phyloP scores from a whole-genome alignment of 2,113 vertebrate species.

The Pipra filicauda region DNA sequence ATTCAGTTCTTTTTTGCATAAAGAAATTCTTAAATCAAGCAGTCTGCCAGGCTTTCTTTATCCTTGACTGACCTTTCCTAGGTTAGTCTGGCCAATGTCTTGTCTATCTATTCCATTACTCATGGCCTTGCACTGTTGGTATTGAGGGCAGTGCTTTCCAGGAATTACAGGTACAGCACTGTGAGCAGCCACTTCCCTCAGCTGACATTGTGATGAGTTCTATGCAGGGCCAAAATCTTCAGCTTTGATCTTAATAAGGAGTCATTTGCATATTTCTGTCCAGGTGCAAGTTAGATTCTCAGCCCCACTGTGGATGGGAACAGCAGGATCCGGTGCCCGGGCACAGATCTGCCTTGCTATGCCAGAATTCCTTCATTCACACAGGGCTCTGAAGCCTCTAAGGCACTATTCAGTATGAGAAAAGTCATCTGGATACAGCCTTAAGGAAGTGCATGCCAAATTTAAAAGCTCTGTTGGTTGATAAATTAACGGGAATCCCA shows the following conservation, averaged over 20 bases:
- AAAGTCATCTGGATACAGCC: background rate
- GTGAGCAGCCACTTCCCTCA: background rate
- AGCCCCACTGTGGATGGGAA: background rate
- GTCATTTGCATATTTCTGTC: background rate
- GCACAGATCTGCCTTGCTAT: background rate
- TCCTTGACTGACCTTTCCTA: background rate
- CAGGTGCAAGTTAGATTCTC: background rate
- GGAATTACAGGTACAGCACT: background rate
- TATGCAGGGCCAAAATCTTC: background rate
- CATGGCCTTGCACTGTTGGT: background rate
- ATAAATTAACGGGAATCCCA: background rate
- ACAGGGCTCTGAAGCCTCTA: background rate
- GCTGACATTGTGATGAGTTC: background rate
- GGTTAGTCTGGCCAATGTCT: background rate
- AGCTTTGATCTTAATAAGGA: background rate
- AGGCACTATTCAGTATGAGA: background rate
- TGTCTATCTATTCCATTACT: background rate
- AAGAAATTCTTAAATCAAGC: background rate
- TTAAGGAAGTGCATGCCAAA: background rate
- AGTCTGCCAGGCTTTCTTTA: background rate
- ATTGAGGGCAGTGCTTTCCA: background rate
- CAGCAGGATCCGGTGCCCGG: background rate
- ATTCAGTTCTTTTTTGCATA: slow-evolving; percentile 7
- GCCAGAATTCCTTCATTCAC: background rate
- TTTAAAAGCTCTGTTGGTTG: background rate